A percentile compares a stretch with the other conserved stretches of the same genome.
These are phyloP conservation scores for Phoebastria nigripes DNA, from an alignment of 2,797 vertebrate genomes.

Conservation along the genomic window DNA sequence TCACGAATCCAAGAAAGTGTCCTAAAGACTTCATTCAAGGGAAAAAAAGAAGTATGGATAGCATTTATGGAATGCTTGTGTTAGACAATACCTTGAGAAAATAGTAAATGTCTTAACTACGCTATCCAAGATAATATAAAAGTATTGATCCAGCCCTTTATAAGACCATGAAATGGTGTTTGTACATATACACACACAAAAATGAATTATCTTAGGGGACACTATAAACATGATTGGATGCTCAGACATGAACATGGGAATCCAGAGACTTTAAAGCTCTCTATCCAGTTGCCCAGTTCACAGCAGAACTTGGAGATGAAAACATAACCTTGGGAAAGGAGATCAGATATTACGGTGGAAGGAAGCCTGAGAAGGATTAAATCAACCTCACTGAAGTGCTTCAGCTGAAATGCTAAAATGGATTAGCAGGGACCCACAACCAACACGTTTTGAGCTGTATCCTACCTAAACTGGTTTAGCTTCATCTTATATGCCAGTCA, in stretches of 20 bases:
- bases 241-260: not conserved
- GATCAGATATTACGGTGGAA: not conserved
- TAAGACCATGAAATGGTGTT: not conserved
- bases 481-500: not conserved
- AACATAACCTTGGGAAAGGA: not conserved
- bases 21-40: not conserved
- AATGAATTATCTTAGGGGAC: not conserved
- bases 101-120: not conserved
- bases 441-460: not conserved
- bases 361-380: not conserved
- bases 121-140: not conserved
- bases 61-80: not conserved
- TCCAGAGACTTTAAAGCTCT: not conserved
- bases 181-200: not conserved
- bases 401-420: not conserved
- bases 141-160: not conserved
- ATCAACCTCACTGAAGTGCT: not conserved
- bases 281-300: not conserved
- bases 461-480: not conserved
- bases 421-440: not conserved
- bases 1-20: accelerated
- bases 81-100: not conserved
- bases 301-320: not conserved
- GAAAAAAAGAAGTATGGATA: not conserved
- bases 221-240: not conserved